phyloP scores from a whole-genome alignment of 2,797 vertebrate species.

The Enteromius trimaculatus region DNA sequence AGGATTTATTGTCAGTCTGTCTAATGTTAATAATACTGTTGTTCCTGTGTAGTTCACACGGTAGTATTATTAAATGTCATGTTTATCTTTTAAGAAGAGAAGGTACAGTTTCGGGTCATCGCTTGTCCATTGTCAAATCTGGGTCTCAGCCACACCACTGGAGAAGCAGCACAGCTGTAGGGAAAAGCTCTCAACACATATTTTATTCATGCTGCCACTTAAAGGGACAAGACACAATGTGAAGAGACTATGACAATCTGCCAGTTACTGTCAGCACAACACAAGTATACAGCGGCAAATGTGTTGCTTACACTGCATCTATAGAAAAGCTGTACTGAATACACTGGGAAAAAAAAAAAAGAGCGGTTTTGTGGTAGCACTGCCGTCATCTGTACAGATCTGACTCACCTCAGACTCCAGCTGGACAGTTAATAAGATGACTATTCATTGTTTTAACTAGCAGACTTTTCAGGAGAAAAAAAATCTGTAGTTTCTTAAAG shows the following conservation, averaged over 20 bases:
- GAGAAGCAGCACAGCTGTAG: neutral
- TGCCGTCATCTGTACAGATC: neutral
- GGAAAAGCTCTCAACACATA: slow-evolving; percentile 35
- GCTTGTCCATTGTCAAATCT: slow-evolving; percentile 1
- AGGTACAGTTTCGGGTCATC: neutral
- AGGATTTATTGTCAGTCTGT: neutral
- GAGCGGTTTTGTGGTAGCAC: neutral
- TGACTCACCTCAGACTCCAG: slow-evolving; percentile 12
- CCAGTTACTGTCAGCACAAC: slow-evolving; percentile 19
- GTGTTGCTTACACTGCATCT: neutral
- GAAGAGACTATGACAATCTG: slow-evolving; percentile 12
- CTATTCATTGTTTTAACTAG: slow-evolving; percentile 40
- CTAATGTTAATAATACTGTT: no score
- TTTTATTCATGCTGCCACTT: slow-evolving; percentile 39
- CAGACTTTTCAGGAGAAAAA: slow-evolving; percentile 9
- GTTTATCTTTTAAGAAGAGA: neutral
- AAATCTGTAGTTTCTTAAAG: slow-evolving; percentile 15
- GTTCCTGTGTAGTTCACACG: neutral
- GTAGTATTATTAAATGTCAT: neutral
- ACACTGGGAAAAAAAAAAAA: no score
- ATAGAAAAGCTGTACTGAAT: neutral
- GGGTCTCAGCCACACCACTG: neutral
- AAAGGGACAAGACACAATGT: slow-evolving; percentile 28
- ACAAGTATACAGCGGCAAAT: neutral
- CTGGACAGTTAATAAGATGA: slow-evolving; percentile 15